Evolutionary conservation across 1,140 invertebrate genomes (phyloP), one percentile per base, ranked within the genome.

Genomic region (Fopius arisanus): DNA sequence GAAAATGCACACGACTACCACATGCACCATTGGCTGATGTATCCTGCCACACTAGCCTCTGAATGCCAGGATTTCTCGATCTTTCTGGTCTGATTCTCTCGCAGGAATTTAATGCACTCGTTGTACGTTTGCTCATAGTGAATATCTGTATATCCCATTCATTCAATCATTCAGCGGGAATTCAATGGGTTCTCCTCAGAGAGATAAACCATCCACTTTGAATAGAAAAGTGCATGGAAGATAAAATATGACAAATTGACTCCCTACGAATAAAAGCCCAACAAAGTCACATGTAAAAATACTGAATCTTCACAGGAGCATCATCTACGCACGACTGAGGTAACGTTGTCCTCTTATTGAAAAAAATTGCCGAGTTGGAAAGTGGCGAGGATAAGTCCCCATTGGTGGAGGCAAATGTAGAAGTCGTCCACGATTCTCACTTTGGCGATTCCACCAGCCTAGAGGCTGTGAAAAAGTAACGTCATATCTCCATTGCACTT

Each of bases 41-140:
- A 48, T 72, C 41, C 31, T 77, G 76, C 82, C 83, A 86, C 3
- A 83, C 78, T 3, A 85, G 79, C 37, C 80, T 79, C 28, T 83
- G 83, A 54, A 84, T 84, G 9, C 71, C 66, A 19, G 81, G 79
- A 72, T 84, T 86, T 68, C 83, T 82, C 6, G 78, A 79, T 48
- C 83, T 78, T 72, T 84, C 83, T 40, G 84, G 82, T 43, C 84
- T 79, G 74, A 86, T 86, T 54, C 81, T 80, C 67, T 85, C 85
- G 74, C 83, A 84, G 19, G 84, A 85, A 76, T 86, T 84, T 9
- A 85, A 59, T 12, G 72, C 28, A 70, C 51, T 16, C 71, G 40
- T 23, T 73, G 74, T 81, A 62, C 79, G 72, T 43, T 78, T 82
- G 75, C 80, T 83, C 82, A 83, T 83, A 40, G 78, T 81, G 62